Percentiles rank a stretch among this genome's conserved stretches.
These are phyloP conservation scores for Cirrhinus molitorella DNA, from an alignment of 2,797 vertebrate species.

Conservation along the genomic window DNA sequence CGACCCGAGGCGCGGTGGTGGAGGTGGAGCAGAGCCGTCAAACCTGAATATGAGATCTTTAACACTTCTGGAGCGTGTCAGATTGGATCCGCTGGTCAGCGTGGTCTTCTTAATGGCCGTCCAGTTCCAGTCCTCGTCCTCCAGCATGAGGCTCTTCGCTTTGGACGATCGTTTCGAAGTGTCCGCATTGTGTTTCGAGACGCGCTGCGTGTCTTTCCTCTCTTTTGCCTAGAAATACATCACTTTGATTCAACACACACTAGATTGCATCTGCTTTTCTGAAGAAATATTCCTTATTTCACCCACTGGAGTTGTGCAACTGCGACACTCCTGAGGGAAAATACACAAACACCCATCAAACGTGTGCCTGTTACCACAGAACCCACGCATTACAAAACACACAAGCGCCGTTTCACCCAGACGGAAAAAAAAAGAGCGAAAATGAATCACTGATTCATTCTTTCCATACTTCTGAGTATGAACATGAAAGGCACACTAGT, in stretches of 20 bases:
- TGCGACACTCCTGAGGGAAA: neutral
- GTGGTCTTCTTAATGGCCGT: slow-evolving; percentile 49
- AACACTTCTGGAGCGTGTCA: slow-evolving; percentile 67
- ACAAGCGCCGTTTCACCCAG: neutral
- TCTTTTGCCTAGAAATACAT: slow-evolving; percentile 62
- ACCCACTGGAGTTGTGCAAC: slow-evolving; percentile 3
- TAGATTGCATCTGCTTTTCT: neutral
- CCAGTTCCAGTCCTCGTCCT: slow-evolving; percentile 46
- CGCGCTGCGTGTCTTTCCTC: slow-evolving; percentile 16
- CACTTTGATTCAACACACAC: slow-evolving; percentile 55
- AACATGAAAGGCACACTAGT: neutral
- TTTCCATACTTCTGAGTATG: neutral
- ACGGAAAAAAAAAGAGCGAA: neutral
- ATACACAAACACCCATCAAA: neutral
- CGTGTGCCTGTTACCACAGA: neutral
- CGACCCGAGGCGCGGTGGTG: neutral
- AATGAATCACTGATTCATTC: neutral
- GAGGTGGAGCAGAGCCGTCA: neutral
- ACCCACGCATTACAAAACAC: neutral
- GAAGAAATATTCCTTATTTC: neutral
- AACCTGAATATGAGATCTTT: slow-evolving; percentile 77
- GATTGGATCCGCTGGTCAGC: slow-evolving; percentile 44
- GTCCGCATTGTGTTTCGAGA: slow-evolving; percentile 26
- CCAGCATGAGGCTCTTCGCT: neutral
- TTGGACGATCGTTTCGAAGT: slow-evolving; percentile 12